Evolutionary conservation across 2,797 vertebrate species (phyloP).

Genomic region (Sebastiscus albofasciatus): DNA sequence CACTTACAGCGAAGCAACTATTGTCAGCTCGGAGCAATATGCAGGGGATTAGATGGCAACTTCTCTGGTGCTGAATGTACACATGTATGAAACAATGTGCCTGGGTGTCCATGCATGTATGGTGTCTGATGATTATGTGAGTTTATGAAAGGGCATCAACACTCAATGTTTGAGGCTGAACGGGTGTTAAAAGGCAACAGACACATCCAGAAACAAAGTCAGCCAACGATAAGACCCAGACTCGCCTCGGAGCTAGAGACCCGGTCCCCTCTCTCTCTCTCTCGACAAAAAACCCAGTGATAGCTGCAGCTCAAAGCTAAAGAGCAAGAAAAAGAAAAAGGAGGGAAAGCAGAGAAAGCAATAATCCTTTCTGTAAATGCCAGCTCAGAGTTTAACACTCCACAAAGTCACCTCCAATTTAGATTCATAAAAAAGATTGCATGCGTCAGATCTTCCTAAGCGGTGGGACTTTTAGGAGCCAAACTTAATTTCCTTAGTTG

Average conservation of each 20-base stretch:
- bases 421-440: constrained; percentile 71
- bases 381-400: constrained; percentile 60
- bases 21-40: constrained; percentile 42
- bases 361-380: constrained; percentile 64
- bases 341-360: constrained; percentile 2
- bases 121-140: constrained; percentile 14
- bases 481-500: constrained; percentile 69
- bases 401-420: constrained; percentile 75
- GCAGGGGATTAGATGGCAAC: constrained; percentile 44
- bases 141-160: constrained; percentile 7
- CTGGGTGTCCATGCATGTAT: not conserved
- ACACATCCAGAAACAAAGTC: constrained; percentile 49
- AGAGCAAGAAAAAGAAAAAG: constrained; percentile 11
- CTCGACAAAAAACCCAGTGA: constrained; percentile 34
- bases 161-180: not conserved
- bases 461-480: constrained; percentile 56
- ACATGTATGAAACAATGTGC: not conserved
- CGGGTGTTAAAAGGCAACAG: constrained; percentile 5
- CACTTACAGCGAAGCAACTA: constrained; percentile 28
- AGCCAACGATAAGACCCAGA: constrained; percentile 36
- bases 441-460: constrained; percentile 67
- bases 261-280: not conserved
- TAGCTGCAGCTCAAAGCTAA: constrained; percentile 29
- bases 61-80: not conserved
- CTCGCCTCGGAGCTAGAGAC: constrained; percentile 31